phyloP scores from a whole-genome alignment of 2,888 invertebrate genomes.

The Lamellibrachia satsuma region DNA sequence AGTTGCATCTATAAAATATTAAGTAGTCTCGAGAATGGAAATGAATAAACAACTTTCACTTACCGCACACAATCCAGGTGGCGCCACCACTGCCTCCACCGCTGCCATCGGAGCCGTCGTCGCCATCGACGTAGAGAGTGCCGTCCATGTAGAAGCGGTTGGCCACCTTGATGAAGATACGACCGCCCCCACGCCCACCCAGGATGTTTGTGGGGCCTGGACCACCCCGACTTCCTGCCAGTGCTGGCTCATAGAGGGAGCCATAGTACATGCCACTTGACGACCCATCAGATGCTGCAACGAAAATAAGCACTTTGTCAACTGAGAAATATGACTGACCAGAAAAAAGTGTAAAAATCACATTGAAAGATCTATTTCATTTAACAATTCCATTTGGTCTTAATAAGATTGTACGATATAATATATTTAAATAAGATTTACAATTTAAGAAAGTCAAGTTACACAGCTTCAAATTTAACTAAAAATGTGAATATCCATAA shows the following conservation, averaged over 20 bases:
- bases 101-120: conserved; percentile 37
- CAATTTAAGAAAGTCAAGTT: neutral
- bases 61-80: conserved; percentile 49
- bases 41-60: neutral
- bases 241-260: conserved; percentile 46
- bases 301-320: conserved; percentile 3
- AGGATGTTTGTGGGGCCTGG: conserved; percentile 27
- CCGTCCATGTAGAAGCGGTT: conserved; percentile 50
- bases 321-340: neutral
- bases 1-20: neutral
- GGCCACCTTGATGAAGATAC: conserved; percentile 45
- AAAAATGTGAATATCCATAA: no score
- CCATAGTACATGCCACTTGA: conserved; percentile 45
- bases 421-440: neutral
- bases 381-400: neutral
- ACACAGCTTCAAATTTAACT: neutral
- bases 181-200: conserved; percentile 51
- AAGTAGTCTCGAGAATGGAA: neutral
- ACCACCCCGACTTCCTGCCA: conserved; percentile 46
- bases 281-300: conserved; percentile 30
- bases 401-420: neutral
- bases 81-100: conserved; percentile 51
- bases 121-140: conserved; percentile 46
- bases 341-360: neutral
- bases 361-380: neutral